phyloP scores from a whole-genome alignment of 2,797 vertebrate species.

The Semotilus atromaculatus region DNA sequence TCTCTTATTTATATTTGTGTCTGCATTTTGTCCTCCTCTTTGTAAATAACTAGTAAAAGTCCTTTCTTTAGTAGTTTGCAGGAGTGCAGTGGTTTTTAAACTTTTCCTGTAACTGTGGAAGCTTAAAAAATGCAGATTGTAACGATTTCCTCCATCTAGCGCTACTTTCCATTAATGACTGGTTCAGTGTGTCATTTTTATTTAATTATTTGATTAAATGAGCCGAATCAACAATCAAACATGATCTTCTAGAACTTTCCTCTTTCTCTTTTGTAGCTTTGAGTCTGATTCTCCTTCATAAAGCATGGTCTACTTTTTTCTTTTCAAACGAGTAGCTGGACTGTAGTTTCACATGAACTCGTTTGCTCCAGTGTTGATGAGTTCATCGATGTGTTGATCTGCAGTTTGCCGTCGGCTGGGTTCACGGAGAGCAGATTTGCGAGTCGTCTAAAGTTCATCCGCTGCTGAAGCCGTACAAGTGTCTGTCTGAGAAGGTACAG shows the following conservation, averaged over 20 bases:
- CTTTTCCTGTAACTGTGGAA: neutral
- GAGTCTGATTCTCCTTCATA: neutral
- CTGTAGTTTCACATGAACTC: neutral
- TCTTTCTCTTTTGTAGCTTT: neutral
- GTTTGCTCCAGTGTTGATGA: neutral
- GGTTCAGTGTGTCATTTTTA: neutral
- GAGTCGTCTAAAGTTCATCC: slow-evolving; percentile 89
- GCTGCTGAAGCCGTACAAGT: slow-evolving; percentile 91
- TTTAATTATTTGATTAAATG: neutral
- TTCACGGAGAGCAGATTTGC: slow-evolving; percentile 87
- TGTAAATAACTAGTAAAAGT: neutral
- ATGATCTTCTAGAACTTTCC: too few species aligned
- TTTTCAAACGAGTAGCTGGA: neutral
- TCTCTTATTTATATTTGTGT: neutral
- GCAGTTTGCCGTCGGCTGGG: slow-evolving; percentile 92
- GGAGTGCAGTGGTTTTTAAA: neutral
- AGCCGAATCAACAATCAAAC: neutral
- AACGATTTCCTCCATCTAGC: neutral
- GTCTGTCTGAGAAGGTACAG: slow-evolving; percentile 88
- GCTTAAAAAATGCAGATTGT: too few species aligned
- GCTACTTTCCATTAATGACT: neutral
- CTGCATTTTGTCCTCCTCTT: neutral
- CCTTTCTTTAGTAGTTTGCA: neutral
- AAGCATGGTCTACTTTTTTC: neutral
- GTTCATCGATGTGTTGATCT: neutral